Conservation (phyloP, 2,888 invertebrate genomes). For the Hypomecis punctinalis region DNA sequence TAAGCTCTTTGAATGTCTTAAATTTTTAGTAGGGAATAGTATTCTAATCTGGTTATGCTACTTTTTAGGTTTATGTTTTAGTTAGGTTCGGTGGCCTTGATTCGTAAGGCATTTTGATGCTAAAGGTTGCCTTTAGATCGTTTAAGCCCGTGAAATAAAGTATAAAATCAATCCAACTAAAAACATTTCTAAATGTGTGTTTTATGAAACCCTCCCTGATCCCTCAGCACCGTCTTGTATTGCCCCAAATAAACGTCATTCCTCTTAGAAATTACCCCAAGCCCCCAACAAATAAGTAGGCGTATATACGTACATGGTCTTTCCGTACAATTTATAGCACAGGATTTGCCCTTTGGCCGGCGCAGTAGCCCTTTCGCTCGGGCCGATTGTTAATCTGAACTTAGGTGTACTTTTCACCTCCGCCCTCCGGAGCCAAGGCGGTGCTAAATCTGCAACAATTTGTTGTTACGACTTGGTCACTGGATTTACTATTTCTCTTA, state of each 20-base stretch:
- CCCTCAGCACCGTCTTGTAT: slow-evolving; percentile 11
- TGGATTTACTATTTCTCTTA: slow-evolving; percentile 46
- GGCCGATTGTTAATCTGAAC: slow-evolving; percentile 77
- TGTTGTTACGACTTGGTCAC: slow-evolving; percentile 51
- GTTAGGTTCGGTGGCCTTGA: too few species aligned
- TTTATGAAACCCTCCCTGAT: background rate
- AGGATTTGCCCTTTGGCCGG: slow-evolving; percentile 59
- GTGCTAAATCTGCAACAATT: slow-evolving; percentile 63
- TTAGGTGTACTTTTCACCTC: slow-evolving; percentile 79
- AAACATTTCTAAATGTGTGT: too few species aligned
- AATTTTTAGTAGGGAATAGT: too few species aligned
- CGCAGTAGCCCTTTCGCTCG: slow-evolving; percentile 58
- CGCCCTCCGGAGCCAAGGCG: slow-evolving; percentile 58
- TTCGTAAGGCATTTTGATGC: too few species aligned
- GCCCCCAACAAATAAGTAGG: slow-evolving; percentile 41
- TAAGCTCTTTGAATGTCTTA: too few species aligned
- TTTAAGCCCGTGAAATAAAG: too few species aligned
- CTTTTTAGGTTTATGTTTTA: too few species aligned
- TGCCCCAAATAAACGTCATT: slow-evolving; percentile 39
- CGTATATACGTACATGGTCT: slow-evolving; percentile 26
- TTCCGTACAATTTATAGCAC: slow-evolving; percentile 61
- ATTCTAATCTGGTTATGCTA: too few species aligned
- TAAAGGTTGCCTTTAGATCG: too few species aligned
- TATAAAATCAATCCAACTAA: too few species aligned
- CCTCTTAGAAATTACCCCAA: slow-evolving; percentile 28